Conservation (phyloP, 2,888 invertebrate species). For the Diarsia dahlii region DNA sequence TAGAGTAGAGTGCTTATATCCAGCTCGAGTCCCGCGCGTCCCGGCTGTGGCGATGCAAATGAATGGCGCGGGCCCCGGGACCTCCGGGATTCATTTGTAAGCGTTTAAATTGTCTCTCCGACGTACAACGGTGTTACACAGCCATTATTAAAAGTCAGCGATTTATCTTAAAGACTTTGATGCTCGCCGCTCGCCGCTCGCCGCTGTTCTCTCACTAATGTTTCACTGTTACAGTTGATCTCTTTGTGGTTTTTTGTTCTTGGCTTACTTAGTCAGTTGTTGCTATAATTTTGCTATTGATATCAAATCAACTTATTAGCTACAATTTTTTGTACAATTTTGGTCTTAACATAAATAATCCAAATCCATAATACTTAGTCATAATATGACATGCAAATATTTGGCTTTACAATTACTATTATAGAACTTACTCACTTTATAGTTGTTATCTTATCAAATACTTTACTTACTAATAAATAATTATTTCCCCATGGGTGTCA, state of each 20-base stretch:
- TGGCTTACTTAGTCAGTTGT: neutral
- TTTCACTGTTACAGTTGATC: slow-evolving; percentile 16
- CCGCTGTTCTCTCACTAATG: neutral
- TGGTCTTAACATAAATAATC: no score
- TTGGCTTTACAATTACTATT: no score
- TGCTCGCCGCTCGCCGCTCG: neutral
- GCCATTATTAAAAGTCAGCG: slow-evolving; percentile 56
- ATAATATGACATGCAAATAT: no score
- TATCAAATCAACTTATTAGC: no score
- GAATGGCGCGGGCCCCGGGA: slow-evolving; percentile 34
- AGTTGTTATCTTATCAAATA: no score
- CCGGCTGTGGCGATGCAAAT: slow-evolving; percentile 53
- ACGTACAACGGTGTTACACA: slow-evolving; percentile 46
- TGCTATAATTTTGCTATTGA: neutral
- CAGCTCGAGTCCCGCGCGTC: slow-evolving; percentile 15
- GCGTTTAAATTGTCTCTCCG: slow-evolving; percentile 59
- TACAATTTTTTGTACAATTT: no score
- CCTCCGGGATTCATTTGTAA: slow-evolving; percentile 63
- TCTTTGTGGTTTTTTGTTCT: slow-evolving; percentile 1
- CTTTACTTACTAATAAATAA: no score
- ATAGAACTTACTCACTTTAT: no score
- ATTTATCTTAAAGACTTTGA: slow-evolving; percentile 41
- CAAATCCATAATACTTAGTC: no score
- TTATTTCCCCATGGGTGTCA: no score
- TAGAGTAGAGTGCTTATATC: slow-evolving; percentile 34